Evolutionary conservation across 2,797 vertebrate species (phyloP), one percentile per base, ranked within the genome.

Genomic region (Ceyx erithaca): DNA sequence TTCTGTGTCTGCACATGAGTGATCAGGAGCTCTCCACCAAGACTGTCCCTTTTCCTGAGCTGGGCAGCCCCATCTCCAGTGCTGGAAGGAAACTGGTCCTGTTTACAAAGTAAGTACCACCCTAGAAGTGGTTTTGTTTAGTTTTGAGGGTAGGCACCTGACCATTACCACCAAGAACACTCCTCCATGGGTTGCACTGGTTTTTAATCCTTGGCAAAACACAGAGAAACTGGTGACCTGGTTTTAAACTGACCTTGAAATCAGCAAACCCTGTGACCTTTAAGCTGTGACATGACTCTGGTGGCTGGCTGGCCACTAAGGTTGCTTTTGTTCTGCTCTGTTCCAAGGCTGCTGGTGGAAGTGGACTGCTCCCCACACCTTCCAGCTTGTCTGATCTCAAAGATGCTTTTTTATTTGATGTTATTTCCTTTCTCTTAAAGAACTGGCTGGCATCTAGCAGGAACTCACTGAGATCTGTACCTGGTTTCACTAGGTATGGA

Each of bases 201-300:
- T 23, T 57, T 70, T 76, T 12, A 48, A 52, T 25, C 61, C 52
- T 55, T 37, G 28, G 30, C 45, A 33, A 70, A 89, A 51, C 30
- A 85, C 17, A 12, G 9, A 6, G 72, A 67, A 80, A 88, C 55
- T 58, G 86, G 49, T 72, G 92, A 43, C 73, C 94, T 57, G 61
- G 33, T 87, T 93, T 80, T 67, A 26, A 26, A 20, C 48, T 58
- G 80, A 79, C 79, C 89, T 92, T 64, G 77, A 21, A 73, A 25
- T 20, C 40, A 33, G 23, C 76, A 68, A 61, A 77, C 66, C 28
- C 26, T 26, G 28, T 52, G 86, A 89, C 87, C 80, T 75, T n/a
- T n/a, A 9, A 16, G 61, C 63, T 31, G 11, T 62, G 51, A 73
- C 14, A 2, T 76, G 90, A 54, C 63, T 90, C 72, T 10, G 40